phyloP scores from a whole-genome alignment of 2,888 invertebrate species.

The Eucriotettix oculatus region DNA sequence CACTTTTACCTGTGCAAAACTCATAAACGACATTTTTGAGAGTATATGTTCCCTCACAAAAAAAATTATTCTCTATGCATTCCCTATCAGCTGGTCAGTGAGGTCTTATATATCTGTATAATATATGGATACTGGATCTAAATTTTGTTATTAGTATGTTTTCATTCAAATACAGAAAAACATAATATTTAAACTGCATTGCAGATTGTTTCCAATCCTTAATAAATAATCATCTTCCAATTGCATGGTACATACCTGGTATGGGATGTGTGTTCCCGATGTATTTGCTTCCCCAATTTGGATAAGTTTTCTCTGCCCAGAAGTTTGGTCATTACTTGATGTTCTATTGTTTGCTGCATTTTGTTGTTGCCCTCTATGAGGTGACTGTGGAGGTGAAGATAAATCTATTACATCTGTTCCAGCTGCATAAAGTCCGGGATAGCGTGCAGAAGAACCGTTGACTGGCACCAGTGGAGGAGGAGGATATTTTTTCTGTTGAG shows the following conservation, averaged over 20 bases:
- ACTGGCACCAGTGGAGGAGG: constrained; percentile 38
- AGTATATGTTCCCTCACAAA: no score
- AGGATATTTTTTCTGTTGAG: constrained; percentile 15
- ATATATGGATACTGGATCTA: no score
- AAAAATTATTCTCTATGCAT: no score
- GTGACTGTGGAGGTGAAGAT: constrained; percentile 31
- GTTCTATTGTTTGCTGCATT: background rate
- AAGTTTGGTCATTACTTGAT: constrained; percentile 5
- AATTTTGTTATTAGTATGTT: no score
- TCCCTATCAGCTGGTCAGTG: no score
- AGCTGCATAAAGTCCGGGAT: constrained; percentile 15
- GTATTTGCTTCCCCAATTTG: constrained; percentile 52
- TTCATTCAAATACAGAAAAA: no score
- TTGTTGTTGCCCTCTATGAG: constrained; percentile 12
- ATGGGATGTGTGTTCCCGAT: constrained; percentile 51
- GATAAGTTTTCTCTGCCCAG: constrained; percentile 38
- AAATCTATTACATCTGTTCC: constrained; percentile 33
- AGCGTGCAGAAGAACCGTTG: constrained; percentile 20
- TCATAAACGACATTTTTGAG: no score
- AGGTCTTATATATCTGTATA: no score
- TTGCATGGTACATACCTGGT: constrained; percentile 31
- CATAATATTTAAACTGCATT: no score
- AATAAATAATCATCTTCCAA: background rate
- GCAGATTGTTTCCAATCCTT: no score
- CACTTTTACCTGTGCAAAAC: no score